These are phyloP conservation scores for Aphrophora alni DNA, from an alignment of 2,888 invertebrate species.

Conservation along the genomic window DNA sequence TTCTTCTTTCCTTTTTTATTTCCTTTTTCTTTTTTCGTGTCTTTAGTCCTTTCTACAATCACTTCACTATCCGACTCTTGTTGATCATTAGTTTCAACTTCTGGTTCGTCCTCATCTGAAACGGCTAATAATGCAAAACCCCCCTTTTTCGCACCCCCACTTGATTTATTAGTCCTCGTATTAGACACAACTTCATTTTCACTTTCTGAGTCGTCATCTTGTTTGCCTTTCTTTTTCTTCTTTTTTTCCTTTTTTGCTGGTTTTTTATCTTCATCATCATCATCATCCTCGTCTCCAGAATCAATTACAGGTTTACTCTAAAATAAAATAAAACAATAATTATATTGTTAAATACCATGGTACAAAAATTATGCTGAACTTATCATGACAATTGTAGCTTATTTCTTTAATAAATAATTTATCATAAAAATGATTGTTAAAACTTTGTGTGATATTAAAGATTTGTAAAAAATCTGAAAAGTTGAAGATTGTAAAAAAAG, in stretches of 20 bases:
- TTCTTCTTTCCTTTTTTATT: conserved; percentile 59
- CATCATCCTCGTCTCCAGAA: conserved; percentile 42
- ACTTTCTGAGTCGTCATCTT: conserved; percentile 55
- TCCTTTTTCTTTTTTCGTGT: conserved; percentile 36
- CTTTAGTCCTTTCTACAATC: conserved; percentile 30
- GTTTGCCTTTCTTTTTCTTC: conserved; percentile 29
- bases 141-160: conserved; percentile 44
- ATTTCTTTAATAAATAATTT: too few species aligned
- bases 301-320: conserved; percentile 34
- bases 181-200: conserved; percentile 56
- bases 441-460: too few species aligned
- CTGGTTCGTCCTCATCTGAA: conserved; percentile 45
- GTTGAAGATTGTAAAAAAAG: too few species aligned
- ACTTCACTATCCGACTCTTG: conserved; percentile 54
- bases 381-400: too few species aligned
- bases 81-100: conserved; percentile 40
- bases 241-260: conserved; percentile 35
- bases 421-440: too few species aligned
- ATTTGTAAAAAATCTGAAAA: too few species aligned
- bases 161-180: conserved; percentile 54
- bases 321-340: conserved; percentile 28
- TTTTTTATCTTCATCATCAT: conserved; percentile 22
- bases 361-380: too few species aligned
- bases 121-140: conserved; percentile 48
- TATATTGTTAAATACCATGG: too few species aligned